Evolutionary conservation across 2,888 invertebrate genomes (phyloP).

Genomic region (Epinotia demarniana): DNA sequence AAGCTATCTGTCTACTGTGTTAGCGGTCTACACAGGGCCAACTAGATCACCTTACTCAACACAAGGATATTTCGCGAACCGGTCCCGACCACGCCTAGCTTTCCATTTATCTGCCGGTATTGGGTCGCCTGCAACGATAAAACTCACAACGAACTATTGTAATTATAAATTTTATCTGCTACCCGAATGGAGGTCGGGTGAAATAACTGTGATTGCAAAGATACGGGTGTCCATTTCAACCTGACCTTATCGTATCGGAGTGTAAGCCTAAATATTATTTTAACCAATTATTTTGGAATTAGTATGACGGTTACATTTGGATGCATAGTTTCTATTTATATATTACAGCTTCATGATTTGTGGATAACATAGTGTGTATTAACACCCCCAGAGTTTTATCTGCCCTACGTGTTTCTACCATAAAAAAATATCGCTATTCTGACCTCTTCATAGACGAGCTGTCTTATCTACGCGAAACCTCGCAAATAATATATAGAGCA

Average conservation of each 20-base stretch:
- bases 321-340: no score
- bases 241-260: not conserved
- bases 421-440: no score
- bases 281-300: no score
- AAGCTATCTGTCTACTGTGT: not conserved
- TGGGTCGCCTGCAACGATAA: slow-evolving; percentile 58
- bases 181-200: slow-evolving; percentile 11
- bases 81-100: slow-evolving; percentile 78
- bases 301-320: no score
- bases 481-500: no score
- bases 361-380: no score
- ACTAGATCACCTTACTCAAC: slow-evolving; percentile 79
- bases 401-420: no score
- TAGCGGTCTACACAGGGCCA: slow-evolving; percentile 41
- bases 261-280: not conserved
- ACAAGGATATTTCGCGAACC: slow-evolving; percentile 78
- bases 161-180: slow-evolving; percentile 22
- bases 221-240: not conserved
- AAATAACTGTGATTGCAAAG: slow-evolving; percentile 7
- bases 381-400: no score
- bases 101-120: slow-evolving; percentile 74
- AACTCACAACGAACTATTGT: slow-evolving; percentile 52
- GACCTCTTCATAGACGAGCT: no score
- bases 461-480: no score
- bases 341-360: no score